Percentiles rank a stretch among this genome's conserved stretches.
phyloP scores from a whole-genome alignment of 2,888 invertebrate species.

The Pachymerium ferrugineum region DNA sequence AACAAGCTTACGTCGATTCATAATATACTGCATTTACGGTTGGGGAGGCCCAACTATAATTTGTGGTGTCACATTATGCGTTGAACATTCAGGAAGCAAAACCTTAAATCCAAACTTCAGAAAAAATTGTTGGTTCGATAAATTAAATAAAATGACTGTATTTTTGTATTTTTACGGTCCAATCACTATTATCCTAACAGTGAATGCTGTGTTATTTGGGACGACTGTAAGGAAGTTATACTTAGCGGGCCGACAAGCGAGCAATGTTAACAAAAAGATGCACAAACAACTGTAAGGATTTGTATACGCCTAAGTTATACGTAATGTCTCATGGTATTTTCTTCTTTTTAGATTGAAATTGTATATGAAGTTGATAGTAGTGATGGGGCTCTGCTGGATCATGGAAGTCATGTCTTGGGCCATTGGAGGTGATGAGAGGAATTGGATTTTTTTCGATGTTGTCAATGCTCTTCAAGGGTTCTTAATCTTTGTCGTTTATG shows the following conservation, averaged over 20 bases:
- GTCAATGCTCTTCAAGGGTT: slow-evolving; percentile 32
- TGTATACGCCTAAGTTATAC: background rate
- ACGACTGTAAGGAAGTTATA: background rate
- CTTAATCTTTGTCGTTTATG: slow-evolving; percentile 34
- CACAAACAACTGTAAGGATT: slow-evolving; percentile 24
- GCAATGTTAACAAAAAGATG: background rate
- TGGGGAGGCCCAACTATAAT: background rate
- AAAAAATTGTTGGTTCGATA: background rate
- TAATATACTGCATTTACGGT: background rate
- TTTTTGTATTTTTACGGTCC: background rate
- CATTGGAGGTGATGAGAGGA: background rate
- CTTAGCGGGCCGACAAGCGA: background rate
- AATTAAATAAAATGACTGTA: background rate
- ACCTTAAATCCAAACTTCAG: background rate
- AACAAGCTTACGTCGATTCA: background rate
- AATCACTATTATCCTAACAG: background rate
- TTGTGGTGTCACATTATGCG: background rate
- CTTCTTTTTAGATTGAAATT: slow-evolving; percentile 29
- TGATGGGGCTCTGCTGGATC: slow-evolving; percentile 35
- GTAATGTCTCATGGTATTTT: background rate
- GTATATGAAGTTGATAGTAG: slow-evolving; percentile 31
- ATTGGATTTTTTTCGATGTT: slow-evolving; percentile 23
- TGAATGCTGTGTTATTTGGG: background rate
- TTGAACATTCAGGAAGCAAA: background rate
- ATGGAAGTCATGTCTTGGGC: slow-evolving; percentile 30